Evolutionary conservation across 2,113 vertebrate genomes (phyloP), one percentile per base, ranked within the genome.

Genomic region (Actenoides hombroni): DNA sequence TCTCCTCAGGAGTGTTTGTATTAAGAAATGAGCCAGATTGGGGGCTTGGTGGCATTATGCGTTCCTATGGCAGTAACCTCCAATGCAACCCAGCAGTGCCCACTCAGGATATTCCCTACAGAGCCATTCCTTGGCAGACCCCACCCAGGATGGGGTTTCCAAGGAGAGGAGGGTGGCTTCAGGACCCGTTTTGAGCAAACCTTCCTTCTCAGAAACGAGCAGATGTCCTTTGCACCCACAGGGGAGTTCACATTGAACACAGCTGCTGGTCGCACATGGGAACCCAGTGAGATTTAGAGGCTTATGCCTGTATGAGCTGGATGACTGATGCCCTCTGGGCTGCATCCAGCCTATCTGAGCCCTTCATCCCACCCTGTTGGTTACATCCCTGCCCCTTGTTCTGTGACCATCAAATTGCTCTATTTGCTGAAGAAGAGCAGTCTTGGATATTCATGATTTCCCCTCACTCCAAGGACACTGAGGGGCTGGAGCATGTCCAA

Each of bases 61-160:
- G 19, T 40, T 84, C 42, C 37, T 40, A 8, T 16, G 21, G 19
- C 29, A 64, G 29, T 33, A 40, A 60, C 25, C 12, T 64, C 29
- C 35, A 54, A 4, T 3, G 16, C 31, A 37, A 29, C 19, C 20
- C 44, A 75, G 26, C 13, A 33, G 15, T 11, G 33, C 42, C 15
- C 1, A 3, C 51, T 39, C 13, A 8, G 61, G 40, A n/a, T 67
- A 35, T 77, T 68, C 63, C 60, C 80, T 51, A 1, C 5, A 0
- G 2, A 48, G 6, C 2, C 13, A 44, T 24, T 0, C 12, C n/a
- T 53, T 1, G 1, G 29, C 37, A 51, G 51, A 39, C 1, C 14
- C 10, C n/a, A 7, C 26, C 20, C 3, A 2, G 26, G 37, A 73
- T 26, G n/a, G 28, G 31, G 3, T 59, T 84, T 90, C 54, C 59